phyloP scores from a whole-genome alignment of 2,888 invertebrate genomes.

The Drosophila monieri region DNA sequence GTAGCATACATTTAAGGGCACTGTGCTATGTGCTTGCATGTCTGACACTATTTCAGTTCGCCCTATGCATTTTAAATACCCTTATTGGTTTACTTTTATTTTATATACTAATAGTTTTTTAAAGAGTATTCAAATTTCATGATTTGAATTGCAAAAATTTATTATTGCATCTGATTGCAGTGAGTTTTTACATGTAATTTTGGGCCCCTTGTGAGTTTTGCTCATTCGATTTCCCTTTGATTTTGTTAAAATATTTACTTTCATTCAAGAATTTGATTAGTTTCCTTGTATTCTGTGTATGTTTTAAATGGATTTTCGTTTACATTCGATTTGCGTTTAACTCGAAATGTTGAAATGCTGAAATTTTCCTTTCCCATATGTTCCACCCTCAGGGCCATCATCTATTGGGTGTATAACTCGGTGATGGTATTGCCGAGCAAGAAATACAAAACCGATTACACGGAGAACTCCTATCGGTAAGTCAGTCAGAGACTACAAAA shows the following conservation, averaged over 20 bases:
- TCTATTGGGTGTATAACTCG: constrained; percentile 96
- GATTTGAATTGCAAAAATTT: constrained; percentile 5
- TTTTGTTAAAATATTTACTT: constrained; percentile 51
- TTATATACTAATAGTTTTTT: background rate
- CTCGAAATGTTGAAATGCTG: constrained; percentile 18
- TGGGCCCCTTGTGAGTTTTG: constrained; percentile 12
- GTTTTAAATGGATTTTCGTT: constrained; percentile 22
- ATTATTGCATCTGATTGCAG: constrained; percentile 25
- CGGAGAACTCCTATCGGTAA: constrained; percentile 93
- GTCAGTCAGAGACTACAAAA: constrained; percentile 33
- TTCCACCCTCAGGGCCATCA: constrained; percentile 88
- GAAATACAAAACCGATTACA: constrained; percentile 92
- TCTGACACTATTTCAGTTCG: background rate
- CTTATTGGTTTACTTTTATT: background rate
- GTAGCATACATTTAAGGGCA: constrained; percentile 11
- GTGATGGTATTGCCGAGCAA: constrained; percentile 95
- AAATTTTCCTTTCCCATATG: background rate
- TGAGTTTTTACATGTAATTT: constrained; percentile 1
- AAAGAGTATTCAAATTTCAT: constrained; percentile 3
- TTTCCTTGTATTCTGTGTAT: constrained; percentile 20
- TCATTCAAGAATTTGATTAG: constrained; percentile 47
- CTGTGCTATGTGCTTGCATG: background rate
- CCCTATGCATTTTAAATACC: background rate
- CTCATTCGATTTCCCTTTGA: constrained; percentile 32
- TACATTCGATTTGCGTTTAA: constrained; percentile 25